Evolutionary conservation across 2,888 invertebrate species (phyloP).

Genomic region (Hydraecia micacea): DNA sequence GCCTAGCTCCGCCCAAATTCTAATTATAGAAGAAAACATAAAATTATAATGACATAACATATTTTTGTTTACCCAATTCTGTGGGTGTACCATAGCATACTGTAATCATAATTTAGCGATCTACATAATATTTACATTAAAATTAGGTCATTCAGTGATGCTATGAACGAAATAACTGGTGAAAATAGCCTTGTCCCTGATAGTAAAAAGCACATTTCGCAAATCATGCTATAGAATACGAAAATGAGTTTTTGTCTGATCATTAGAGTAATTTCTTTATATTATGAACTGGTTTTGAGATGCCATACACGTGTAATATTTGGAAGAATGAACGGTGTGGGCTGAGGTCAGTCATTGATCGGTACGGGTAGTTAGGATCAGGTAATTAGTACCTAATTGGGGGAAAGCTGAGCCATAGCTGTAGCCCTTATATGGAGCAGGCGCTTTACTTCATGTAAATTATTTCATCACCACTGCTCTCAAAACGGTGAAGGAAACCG

Average conservation of each 20-base stretch:
- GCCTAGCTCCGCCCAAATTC: too few species aligned
- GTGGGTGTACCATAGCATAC: neutral
- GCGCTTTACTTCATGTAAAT: too few species aligned
- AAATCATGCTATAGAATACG: slow-evolving; percentile 23
- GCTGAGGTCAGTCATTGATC: slow-evolving; percentile 4
- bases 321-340: neutral
- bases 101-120: slow-evolving; percentile 1
- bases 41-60: neutral
- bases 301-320: slow-evolving; percentile 24
- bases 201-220: slow-evolving; percentile 19
- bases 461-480: neutral
- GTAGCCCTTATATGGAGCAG: too few species aligned
- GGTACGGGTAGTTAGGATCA: neutral
- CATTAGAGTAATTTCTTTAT: slow-evolving; percentile 21
- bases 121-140: neutral
- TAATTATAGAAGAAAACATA: too few species aligned
- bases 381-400: neutral
- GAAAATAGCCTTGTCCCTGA: slow-evolving; percentile 49
- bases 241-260: slow-evolving; percentile 21
- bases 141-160: slow-evolving; percentile 18
- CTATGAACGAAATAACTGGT: slow-evolving; percentile 26
- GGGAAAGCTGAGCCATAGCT: too few species aligned
- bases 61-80: neutral
- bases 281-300: slow-evolving; percentile 9
- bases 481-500: neutral